Conservation (phyloP, 2,113 vertebrate genomes). For the Speoplatyrhinus poulsoni region DNA sequence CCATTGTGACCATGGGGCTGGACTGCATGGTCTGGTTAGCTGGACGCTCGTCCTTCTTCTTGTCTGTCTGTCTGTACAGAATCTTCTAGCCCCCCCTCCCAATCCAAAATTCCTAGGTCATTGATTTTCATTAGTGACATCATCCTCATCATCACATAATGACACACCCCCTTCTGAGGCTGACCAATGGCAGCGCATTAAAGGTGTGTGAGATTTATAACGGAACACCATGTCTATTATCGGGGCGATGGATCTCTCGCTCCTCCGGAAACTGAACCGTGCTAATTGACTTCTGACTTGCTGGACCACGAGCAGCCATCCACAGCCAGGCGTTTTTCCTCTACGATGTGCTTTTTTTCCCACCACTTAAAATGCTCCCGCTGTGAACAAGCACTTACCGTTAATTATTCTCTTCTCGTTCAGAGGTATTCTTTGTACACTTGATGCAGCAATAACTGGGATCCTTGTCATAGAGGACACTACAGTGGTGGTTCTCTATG, state of each 20-base stretch:
- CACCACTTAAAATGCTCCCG: slow-evolving; percentile 36
- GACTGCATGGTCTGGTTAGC: slow-evolving; percentile 39
- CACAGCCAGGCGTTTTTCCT: slow-evolving; percentile 39
- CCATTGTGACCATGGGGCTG: slow-evolving; percentile 3
- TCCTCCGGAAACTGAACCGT: slow-evolving; percentile 36
- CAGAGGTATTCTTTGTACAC: slow-evolving; percentile 21
- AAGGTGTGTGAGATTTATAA: slow-evolving; percentile 9
- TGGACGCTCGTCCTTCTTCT: not conserved
- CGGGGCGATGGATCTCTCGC: slow-evolving; percentile 20
- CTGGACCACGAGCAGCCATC: slow-evolving; percentile 51
- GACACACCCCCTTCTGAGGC: not conserved
- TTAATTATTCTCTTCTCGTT: slow-evolving; percentile 43
- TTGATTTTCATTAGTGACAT: slow-evolving; percentile 25
- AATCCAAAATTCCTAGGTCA: not conserved
- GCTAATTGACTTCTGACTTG: slow-evolving; percentile 63
- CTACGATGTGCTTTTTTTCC: slow-evolving; percentile 51
- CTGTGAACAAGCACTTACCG: slow-evolving; percentile 31
- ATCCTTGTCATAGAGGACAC: slow-evolving; percentile 27
- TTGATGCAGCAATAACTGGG: slow-evolving; percentile 25
- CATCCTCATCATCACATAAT: not conserved
- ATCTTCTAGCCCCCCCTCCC: slow-evolving; percentile 22
- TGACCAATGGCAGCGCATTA: slow-evolving; percentile 13
- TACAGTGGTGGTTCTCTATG: slow-evolving; percentile 13
- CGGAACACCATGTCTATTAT: slow-evolving; percentile 42
- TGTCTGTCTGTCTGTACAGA: slow-evolving; percentile 3